Base-by-base conservation (phyloP, 2,888 invertebrate species). In the Pilophorus perplexus region DNA sequence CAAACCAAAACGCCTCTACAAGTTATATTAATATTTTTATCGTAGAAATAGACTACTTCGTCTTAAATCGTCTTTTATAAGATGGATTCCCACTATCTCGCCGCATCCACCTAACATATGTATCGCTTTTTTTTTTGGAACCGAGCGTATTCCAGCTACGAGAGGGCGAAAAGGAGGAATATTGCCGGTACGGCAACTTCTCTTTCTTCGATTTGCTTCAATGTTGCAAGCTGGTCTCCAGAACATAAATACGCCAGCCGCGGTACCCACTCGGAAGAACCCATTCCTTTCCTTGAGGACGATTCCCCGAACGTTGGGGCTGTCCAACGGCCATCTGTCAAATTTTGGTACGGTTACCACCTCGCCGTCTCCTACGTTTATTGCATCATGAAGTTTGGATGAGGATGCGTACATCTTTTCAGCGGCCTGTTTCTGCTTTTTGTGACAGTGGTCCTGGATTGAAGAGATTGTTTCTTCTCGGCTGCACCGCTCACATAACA, bases 401-500 rank as follows among this genome's bases (percentile, higher is more conserved):
- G 14, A 20, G 20, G n/a, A n/a, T n/a, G n/a, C n/a, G n/a, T n/a
- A n/a, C n/a, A n/a, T n/a, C n/a, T n/a, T n/a, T n/a, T n/a, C n/a
- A n/a, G n/a, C n/a, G n/a, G n/a, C n/a, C n/a, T n/a, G n/a, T n/a
- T n/a, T n/a, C n/a, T n/a, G n/a, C n/a, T n/a, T n/a, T n/a, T n/a
- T n/a, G n/a, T 42, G 14, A 20, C 14, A n/a, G 42, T 2, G 42
- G 20, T 42, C 5, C n/a, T n/a, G n/a, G n/a, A n/a, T n/a, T n/a
- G n/a, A n/a, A n/a, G n/a, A n/a, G n/a, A n/a, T n/a, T n/a, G 42
- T 42, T 42, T 42, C 42, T 42, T 42, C 42, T 42, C 42, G 42
- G 42, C 42, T 42, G 42, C 42, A 42, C 42, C 42, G 20, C 42
- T 42, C 42, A 42, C 42, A 42, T 42, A 42, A 42, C 42, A 42